Percentiles rank a stretch among this genome's conserved stretches.
These are phyloP conservation scores for Fopius arisanus DNA, from an alignment of 1,140 invertebrate genomes.

Conservation along the genomic window DNA sequence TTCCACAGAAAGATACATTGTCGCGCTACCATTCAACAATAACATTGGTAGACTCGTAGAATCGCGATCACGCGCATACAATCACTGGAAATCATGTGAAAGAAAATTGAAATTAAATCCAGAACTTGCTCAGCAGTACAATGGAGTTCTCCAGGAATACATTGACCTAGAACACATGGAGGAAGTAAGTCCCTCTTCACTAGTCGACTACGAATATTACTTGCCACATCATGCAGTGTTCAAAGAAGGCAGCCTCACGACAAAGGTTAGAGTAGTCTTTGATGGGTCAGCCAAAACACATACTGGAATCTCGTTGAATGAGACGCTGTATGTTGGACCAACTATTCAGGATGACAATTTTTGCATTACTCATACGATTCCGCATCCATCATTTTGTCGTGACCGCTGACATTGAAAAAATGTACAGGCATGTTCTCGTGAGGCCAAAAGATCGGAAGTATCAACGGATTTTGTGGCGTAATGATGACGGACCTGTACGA, in stretches of 20 bases:
- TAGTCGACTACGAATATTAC: slow-evolving; percentile 29
- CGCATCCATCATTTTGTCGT: neutral
- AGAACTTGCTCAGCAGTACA: slow-evolving; percentile 19
- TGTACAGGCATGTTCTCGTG: neutral
- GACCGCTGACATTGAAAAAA: neutral
- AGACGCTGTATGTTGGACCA: neutral
- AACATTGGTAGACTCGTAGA: neutral
- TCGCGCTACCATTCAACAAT: slow-evolving; percentile 42
- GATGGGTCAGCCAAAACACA: slow-evolving; percentile 40
- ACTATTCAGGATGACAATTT: slow-evolving; percentile 5
- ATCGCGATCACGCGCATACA: neutral
- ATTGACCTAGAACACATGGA: slow-evolving; percentile 11
- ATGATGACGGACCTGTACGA: neutral
- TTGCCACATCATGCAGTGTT: slow-evolving; percentile 44
- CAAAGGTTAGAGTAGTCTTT: slow-evolving; percentile 42
- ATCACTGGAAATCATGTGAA: slow-evolving; percentile 20
- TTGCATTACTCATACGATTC: neutral
- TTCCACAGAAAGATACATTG: slow-evolving; percentile 37
- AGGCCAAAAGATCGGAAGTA: neutral
- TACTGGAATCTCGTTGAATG: slow-evolving; percentile 11
- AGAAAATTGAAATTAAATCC: slow-evolving; percentile 18
- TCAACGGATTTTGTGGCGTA: neutral
- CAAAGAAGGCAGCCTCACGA: slow-evolving; percentile 35
- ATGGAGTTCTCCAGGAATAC: slow-evolving; percentile 35
- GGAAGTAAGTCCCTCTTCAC: neutral